A percentile compares a stretch with the other conserved stretches of the same genome.
phyloP scores from a whole-genome alignment of 1,140 invertebrate species.

The Drosophila aff. region DNA sequence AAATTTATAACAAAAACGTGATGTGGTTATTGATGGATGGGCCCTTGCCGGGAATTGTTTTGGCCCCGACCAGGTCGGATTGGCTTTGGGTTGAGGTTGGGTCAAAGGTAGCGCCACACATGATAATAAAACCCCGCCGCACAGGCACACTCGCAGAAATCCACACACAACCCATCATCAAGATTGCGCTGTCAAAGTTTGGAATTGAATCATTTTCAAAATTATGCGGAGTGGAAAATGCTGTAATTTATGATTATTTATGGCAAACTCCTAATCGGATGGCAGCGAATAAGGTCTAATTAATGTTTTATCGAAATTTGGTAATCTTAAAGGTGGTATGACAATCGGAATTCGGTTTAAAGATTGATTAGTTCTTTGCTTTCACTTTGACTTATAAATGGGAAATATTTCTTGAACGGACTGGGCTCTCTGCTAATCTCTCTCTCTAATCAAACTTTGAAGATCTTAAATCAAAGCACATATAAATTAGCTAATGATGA shows the following conservation, averaged over 20 bases:
- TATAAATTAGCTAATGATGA: neutral
- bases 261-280: neutral
- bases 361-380: too few relatives aligned
- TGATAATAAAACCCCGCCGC: slow-evolving; percentile 21
- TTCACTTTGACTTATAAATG: too few relatives aligned
- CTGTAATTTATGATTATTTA: slow-evolving; percentile 14
- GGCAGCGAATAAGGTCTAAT: neutral
- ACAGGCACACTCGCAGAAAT: slow-evolving; percentile 15
- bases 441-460: too few relatives aligned
- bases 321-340: neutral
- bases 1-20: slow-evolving; percentile 83
- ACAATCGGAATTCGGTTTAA: too few relatives aligned
- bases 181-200: slow-evolving; percentile 13
- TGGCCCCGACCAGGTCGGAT: slow-evolving; percentile 12
- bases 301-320: neutral
- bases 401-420: too few relatives aligned
- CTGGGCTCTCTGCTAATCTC: too few relatives aligned
- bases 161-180: slow-evolving; percentile 6
- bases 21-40: slow-evolving; percentile 78
- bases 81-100: slow-evolving; percentile 15
- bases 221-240: neutral
- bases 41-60: slow-evolving; percentile 50
- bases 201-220: slow-evolving; percentile 10
- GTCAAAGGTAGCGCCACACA: slow-evolving; percentile 32
- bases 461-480: too few relatives aligned